Conservation (phyloP, 2,888 invertebrate species). For the Pimpla rufipes region DNA sequence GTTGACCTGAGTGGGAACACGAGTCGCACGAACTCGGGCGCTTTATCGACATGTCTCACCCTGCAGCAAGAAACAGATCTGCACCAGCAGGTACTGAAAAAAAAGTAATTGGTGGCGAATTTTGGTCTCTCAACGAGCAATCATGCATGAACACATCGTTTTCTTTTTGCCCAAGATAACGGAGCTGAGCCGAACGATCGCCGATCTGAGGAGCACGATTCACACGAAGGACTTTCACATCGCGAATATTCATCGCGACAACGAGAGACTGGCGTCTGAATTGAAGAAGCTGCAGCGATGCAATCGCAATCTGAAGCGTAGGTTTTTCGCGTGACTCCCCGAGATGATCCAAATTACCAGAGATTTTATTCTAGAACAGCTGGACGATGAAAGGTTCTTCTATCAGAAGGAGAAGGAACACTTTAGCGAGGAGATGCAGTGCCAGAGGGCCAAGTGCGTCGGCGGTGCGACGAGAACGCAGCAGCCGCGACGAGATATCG, state of each 20-base stretch:
- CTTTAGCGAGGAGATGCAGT: constrained; percentile 86
- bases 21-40: constrained; percentile 58
- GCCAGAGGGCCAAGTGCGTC: constrained; percentile 78
- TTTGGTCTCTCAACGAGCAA: no score
- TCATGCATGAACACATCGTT: neutral
- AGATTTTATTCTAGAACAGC: constrained; percentile 83
- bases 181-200: constrained; percentile 85
- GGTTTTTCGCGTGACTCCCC: constrained; percentile 21
- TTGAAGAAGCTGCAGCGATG: constrained; percentile 86
- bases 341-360: constrained; percentile 46
- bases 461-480: constrained; percentile 68
- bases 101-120: neutral
- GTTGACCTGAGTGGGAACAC: constrained; percentile 60
- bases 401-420: constrained; percentile 87
- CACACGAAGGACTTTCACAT: constrained; percentile 86
- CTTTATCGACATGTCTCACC: constrained; percentile 63
- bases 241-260: constrained; percentile 86
- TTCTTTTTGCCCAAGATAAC: constrained; percentile 83
- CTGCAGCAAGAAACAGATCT: constrained; percentile 59
- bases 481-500: constrained; percentile 68
- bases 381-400: constrained; percentile 87
- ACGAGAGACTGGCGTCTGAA: constrained; percentile 86
- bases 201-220: constrained; percentile 85
- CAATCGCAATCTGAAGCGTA: constrained; percentile 85
- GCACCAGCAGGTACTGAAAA: constrained; percentile 72